Conservation (phyloP, 2,888 invertebrate genomes). For the Rotaria socialis region DNA sequence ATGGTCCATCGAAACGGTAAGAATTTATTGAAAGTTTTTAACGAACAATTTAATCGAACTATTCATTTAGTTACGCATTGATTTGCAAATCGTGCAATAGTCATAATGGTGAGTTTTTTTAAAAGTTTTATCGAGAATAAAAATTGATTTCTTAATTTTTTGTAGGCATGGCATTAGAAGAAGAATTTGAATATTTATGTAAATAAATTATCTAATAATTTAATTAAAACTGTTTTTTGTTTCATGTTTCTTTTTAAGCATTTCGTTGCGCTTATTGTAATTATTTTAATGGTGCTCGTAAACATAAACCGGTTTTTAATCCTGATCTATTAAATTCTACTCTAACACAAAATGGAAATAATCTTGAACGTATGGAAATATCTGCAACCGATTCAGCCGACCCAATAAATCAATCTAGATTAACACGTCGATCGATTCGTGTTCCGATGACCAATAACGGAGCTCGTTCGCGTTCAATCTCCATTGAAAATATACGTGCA, state of each 20-base stretch:
- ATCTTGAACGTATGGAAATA: not conserved
- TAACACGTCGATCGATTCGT: not conserved
- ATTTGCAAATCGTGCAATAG: constrained; percentile 5
- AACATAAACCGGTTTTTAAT: not conserved
- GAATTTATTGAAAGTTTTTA: not conserved
- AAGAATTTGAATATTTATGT: constrained; percentile 37
- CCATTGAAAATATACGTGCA: not conserved
- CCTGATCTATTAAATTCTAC: not conserved
- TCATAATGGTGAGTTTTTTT: not conserved
- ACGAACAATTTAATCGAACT: not conserved
- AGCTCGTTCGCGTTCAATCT: not conserved
- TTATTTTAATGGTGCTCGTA: constrained; percentile 2
- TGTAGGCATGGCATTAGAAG: constrained; percentile 19
- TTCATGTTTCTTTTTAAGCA: not conserved
- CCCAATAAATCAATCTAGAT: not conserved
- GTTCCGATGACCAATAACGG: not conserved
- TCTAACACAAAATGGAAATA: not conserved
- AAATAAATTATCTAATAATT: not conserved
- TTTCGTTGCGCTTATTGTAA: constrained; percentile 35
- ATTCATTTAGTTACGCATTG: not conserved
- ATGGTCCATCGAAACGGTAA: constrained; percentile 32
- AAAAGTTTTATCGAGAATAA: no score
- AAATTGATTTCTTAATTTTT: not conserved
- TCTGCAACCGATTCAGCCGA: not conserved
- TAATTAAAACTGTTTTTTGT: not conserved